Conservation (phyloP, 1,140 invertebrate species). For the Drosophila tsacasi region DNA sequence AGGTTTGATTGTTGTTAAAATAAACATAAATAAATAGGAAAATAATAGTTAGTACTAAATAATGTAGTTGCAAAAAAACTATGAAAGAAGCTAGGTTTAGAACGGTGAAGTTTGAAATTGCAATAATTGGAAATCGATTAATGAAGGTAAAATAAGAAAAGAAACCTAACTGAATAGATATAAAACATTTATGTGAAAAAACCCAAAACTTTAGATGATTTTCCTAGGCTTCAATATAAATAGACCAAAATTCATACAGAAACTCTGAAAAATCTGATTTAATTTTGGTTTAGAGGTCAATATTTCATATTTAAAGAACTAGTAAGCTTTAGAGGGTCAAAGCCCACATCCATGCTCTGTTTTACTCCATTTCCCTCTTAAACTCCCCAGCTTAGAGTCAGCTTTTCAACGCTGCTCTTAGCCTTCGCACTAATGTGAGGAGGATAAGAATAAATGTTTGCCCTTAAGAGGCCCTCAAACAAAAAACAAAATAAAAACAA, state of each 20-base stretch:
- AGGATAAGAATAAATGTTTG: conserved; percentile 50
- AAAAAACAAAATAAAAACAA: background rate
- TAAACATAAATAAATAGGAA: too few species aligned
- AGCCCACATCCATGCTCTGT: background rate
- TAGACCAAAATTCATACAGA: too few species aligned
- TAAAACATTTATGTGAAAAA: too few species aligned
- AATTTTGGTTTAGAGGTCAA: too few species aligned
- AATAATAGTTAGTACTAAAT: background rate
- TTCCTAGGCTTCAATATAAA: too few species aligned
- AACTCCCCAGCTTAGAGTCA: background rate
- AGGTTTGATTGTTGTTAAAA: background rate
- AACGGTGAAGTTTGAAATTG: too few species aligned
- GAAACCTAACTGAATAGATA: too few species aligned
- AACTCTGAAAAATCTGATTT: too few species aligned
- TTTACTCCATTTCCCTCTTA: conserved; percentile 2
- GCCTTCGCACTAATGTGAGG: conserved; percentile 41
- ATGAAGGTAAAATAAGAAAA: too few species aligned
- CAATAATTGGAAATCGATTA: too few species aligned
- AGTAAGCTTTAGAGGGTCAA: too few species aligned
- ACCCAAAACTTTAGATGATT: too few species aligned
- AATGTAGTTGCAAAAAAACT: background rate
- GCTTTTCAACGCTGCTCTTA: conserved; percentile 9
- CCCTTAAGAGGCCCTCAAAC: conserved; percentile 43
- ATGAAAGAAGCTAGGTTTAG: background rate
- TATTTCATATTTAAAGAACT: background rate